Percentiles rank a stretch among this genome's conserved stretches.
Evolutionary conservation across 2,113 vertebrate species (phyloP).

Genomic region (Parotia lawesii): DNA sequence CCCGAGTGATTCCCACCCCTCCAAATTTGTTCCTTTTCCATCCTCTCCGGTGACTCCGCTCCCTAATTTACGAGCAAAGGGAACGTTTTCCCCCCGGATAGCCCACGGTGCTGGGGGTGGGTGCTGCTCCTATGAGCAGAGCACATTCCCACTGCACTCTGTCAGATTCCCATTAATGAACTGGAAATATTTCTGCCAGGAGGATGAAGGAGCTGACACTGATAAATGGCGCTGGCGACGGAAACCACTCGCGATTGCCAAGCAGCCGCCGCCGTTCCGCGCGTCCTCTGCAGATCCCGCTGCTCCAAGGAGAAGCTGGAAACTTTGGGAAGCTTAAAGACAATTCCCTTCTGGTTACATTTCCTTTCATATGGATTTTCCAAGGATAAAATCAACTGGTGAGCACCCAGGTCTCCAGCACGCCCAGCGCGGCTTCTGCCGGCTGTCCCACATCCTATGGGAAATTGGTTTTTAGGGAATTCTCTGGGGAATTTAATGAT

Average conservation of each 20-base stretch:
- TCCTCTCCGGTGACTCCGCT: fast-evolving
- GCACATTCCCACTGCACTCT: background rate
- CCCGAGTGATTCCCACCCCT: fast-evolving
- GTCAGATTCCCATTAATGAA: background rate
- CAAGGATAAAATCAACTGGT: background rate
- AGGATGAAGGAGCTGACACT: background rate
- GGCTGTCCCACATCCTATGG: background rate
- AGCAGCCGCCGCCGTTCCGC: fast-evolving
- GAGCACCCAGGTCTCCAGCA: background rate
- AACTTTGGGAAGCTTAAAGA: background rate
- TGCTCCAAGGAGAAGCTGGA: background rate
- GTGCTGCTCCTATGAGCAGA: background rate
- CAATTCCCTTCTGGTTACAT: background rate
- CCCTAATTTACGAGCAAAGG: background rate
- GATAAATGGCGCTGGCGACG: background rate
- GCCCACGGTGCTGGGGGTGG: fast-evolving
- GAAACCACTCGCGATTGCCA: background rate
- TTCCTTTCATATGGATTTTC: background rate
- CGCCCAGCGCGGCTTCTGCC: fast-evolving
- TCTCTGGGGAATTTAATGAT: background rate
- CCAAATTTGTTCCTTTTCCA: background rate
- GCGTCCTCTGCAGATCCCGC: background rate
- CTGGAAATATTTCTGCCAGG: background rate
- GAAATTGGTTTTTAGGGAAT: background rate
- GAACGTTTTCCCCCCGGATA: fast-evolving